These are phyloP conservation scores for Scaptomyza cyrtandrae DNA, from an alignment of 2,888 invertebrate genomes.

Conservation along the genomic window DNA sequence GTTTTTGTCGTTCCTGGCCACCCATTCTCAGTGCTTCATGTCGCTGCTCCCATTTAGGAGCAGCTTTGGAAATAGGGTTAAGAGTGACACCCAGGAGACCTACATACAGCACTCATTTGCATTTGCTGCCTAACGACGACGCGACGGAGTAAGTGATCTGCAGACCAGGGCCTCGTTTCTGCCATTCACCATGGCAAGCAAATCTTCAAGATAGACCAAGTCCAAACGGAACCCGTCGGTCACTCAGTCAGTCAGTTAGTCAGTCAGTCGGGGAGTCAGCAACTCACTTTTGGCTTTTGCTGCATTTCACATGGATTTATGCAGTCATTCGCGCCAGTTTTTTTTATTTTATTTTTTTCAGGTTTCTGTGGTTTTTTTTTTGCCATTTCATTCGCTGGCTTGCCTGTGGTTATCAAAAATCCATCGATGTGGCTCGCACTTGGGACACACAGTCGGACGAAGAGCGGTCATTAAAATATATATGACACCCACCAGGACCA, in stretches of 20 bases:
- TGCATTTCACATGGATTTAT: constrained; percentile 79
- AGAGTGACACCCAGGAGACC: constrained; percentile 79
- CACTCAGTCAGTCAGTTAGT: constrained; percentile 36
- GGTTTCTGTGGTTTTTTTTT: constrained; percentile 22
- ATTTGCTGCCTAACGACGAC: constrained; percentile 67
- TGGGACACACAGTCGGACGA: constrained; percentile 19
- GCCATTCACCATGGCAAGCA: constrained; percentile 47
- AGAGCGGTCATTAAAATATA: constrained; percentile 73
- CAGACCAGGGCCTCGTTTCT: constrained; percentile 21
- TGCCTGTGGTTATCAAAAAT: constrained; percentile 58
- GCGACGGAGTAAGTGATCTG: constrained; percentile 17
- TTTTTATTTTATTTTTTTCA: constrained; percentile 34
- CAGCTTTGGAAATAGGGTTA: constrained; percentile 68
- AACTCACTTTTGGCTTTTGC: constrained; percentile 41
- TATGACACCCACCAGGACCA: constrained; percentile 74
- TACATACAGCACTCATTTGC: constrained; percentile 76
- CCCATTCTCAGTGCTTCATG: constrained; percentile 49
- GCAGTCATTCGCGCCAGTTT: constrained; percentile 75
- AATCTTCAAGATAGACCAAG: constrained; percentile 44
- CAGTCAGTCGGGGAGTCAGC: constrained; percentile 35
- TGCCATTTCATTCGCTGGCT: constrained; percentile 65
- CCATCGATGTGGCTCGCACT: constrained; percentile 54
- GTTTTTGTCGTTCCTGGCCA: constrained; percentile 43
- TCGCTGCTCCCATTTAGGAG: constrained; percentile 69
- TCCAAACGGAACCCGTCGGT: constrained; percentile 20